Percentiles rank a stretch among this genome's conserved stretches.
These are phyloP conservation scores for Clostera curtula DNA, from an alignment of 2,888 invertebrate genomes.

Conservation along the genomic window DNA sequence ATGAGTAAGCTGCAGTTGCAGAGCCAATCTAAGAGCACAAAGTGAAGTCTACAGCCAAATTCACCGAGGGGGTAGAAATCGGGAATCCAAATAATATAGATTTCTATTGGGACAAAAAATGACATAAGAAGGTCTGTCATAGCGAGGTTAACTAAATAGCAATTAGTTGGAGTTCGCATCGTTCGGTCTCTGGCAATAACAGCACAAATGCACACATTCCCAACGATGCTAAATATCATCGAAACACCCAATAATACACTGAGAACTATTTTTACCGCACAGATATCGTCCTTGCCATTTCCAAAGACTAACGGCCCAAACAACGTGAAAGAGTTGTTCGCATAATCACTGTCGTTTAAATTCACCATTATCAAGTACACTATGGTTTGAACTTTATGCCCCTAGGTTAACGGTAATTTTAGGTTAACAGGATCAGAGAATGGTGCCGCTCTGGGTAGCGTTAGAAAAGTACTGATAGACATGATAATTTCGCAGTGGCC, in stretches of 20 bases:
- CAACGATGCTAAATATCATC: slow-evolving; percentile 81
- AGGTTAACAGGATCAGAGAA: not conserved
- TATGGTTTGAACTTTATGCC: not conserved
- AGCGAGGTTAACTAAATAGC: slow-evolving; percentile 85
- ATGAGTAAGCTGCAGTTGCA: slow-evolving; percentile 87
- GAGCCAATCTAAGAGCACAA: slow-evolving; percentile 86
- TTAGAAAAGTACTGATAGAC: slow-evolving; percentile 31
- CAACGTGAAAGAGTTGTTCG: slow-evolving; percentile 45
- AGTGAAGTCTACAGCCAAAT: slow-evolving; percentile 82
- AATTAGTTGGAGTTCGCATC: slow-evolving; percentile 89
- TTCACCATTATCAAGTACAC: slow-evolving; percentile 10
- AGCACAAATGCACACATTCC: slow-evolving; percentile 84
- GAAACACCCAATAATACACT: slow-evolving; percentile 76
- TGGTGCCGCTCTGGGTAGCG: slow-evolving; percentile 19
- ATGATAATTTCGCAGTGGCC: slow-evolving; percentile 20
- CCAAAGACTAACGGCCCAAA: slow-evolving; percentile 49
- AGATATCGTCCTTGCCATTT: slow-evolving; percentile 61
- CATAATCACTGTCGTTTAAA: slow-evolving; percentile 27
- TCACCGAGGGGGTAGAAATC: slow-evolving; percentile 85
- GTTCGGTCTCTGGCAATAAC: slow-evolving; percentile 82
- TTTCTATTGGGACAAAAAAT: slow-evolving; percentile 84
- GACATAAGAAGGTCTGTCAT: slow-evolving; percentile 83
- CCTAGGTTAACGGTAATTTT: not conserved
- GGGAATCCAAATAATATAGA: slow-evolving; percentile 84
- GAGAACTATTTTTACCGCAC: slow-evolving; percentile 67